Base-by-base conservation (phyloP, 2,113 vertebrate genomes). In the Bothrops jararaca region DNA sequence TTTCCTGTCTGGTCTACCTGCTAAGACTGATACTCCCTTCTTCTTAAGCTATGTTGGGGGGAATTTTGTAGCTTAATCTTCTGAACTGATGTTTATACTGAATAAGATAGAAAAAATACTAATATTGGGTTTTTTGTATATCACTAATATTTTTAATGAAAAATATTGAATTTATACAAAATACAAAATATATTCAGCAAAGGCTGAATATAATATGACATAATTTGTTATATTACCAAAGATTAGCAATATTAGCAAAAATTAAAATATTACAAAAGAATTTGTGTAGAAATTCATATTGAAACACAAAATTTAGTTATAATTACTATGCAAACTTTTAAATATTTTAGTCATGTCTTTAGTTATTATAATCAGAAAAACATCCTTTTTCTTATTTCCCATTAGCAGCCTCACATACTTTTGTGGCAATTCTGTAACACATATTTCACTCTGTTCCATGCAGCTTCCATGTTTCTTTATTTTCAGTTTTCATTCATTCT, bases 141-240 rank as follows among this genome's bases (percentile, higher is more conserved):
- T 74, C n/a, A 74, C n/a, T 74, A 74, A 34, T 50, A 50, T 34
- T 74, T 74, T 74, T 15, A 74, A 74, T 74, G n/a, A 90, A 92
- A 95, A 96, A 92, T 89, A 86, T 24, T 92, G 92, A 87, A 94
- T 94, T 91, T 90, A 90, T 26, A n/a, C 92, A 92, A 93, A 94
- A 22, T 89, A 34, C 92, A 92, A 93, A 94, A 22, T 89, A 34
- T 50, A 50, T 50, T 50, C 34, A 22, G 69, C n/a, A 74, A 91
- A 92, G 80, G 0, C 9, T 93, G 48, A 39, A 85, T 69, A 11
- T 90, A 94, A 34, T 22, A 11, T 90, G 50, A 88, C 88, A 88
- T 64, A 45, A 34, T 1, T 57, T 95, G 45, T 48, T 6, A 48
- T 48, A 48, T 48, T 6, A 48, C 45, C 45, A 50, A 50, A 50